Evolutionary conservation across 2,113 vertebrate genomes (phyloP).

Genomic region (Cyanoderma ruficeps): DNA sequence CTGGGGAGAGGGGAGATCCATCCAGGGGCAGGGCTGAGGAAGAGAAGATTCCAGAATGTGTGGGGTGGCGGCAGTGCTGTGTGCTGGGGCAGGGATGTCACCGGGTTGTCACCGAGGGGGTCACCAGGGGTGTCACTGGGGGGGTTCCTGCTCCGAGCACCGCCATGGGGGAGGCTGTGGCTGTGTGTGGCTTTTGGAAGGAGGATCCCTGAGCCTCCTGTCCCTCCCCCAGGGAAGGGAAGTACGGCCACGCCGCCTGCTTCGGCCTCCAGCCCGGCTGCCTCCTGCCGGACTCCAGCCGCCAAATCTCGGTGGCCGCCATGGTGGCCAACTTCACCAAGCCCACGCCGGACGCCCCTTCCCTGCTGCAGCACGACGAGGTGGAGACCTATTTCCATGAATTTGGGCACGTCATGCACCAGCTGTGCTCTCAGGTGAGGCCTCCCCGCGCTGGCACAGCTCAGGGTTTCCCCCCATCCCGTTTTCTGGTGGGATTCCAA

Average conservation of each 20-base stretch:
- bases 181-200: background rate
- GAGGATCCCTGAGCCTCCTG: background rate
- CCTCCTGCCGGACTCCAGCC: constrained; percentile 77
- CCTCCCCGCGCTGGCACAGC: rapidly evolving
- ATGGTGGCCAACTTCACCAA: constrained; percentile 99
- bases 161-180: rapidly evolving
- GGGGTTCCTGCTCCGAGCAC: background rate
- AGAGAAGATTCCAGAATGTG: rapidly evolving
- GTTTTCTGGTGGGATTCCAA: rapidly evolving
- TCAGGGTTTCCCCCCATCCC: rapidly evolving
- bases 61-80: rapidly evolving
- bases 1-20: rapidly evolving
- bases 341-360: constrained; percentile 83
- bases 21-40: background rate
- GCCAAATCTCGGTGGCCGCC: constrained; percentile 90
- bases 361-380: constrained; percentile 95
- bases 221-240: constrained; percentile 83
- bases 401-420: constrained; percentile 98
- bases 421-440: constrained; percentile 92
- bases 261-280: constrained; percentile 96
- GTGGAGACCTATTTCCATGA: constrained; percentile 99
- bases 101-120: rapidly evolving
- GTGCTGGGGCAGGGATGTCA: no score
- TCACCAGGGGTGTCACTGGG: background rate
- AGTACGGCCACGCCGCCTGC: constrained; percentile 95